Percentiles rank a stretch among this genome's conserved stretches.
Conservation (phyloP, 1,140 invertebrate genomes). For the Mycetomoellerius zeteki region DNA sequence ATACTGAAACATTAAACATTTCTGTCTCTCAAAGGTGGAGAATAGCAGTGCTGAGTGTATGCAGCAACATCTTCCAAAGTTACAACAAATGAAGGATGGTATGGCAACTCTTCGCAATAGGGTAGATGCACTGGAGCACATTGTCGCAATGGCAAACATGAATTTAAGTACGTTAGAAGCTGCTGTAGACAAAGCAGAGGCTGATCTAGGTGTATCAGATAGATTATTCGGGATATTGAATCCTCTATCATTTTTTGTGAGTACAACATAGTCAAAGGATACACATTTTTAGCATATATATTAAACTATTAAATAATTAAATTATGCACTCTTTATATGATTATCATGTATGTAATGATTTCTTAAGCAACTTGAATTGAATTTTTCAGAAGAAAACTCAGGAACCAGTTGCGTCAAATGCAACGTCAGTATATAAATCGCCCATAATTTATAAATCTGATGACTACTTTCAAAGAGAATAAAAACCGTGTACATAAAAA, state of each 20-base stretch:
- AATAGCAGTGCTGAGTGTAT: constrained; percentile 75
- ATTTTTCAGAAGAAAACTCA: constrained; percentile 76
- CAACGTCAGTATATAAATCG: constrained; percentile 57
- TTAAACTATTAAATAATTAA: constrained; percentile 8
- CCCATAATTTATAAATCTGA: constrained; percentile 76
- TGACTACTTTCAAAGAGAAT: constrained; percentile 75
- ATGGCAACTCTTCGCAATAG: constrained; percentile 72
- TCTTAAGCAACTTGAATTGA: neutral
- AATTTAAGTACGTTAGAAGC: constrained; percentile 76
- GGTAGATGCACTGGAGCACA: constrained; percentile 78
- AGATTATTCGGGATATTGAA: constrained; percentile 79
- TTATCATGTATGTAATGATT: neutral
- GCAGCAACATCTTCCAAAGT: constrained; percentile 74
- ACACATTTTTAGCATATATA: neutral
- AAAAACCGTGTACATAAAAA: constrained; percentile 18
- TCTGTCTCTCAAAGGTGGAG: constrained; percentile 73
- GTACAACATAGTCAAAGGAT: constrained; percentile 17
- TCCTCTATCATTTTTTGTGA: constrained; percentile 78
- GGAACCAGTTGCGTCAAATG: constrained; percentile 60
- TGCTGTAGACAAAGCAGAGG: constrained; percentile 78
- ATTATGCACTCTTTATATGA: neutral
- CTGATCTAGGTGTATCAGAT: constrained; percentile 79
- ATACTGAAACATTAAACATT: constrained; percentile 27
- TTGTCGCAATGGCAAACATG: constrained; percentile 77
- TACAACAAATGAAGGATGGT: constrained; percentile 71